Evolutionary conservation across 2,888 invertebrate species (phyloP).

Genomic region (Rhamphomyia laevipes): DNA sequence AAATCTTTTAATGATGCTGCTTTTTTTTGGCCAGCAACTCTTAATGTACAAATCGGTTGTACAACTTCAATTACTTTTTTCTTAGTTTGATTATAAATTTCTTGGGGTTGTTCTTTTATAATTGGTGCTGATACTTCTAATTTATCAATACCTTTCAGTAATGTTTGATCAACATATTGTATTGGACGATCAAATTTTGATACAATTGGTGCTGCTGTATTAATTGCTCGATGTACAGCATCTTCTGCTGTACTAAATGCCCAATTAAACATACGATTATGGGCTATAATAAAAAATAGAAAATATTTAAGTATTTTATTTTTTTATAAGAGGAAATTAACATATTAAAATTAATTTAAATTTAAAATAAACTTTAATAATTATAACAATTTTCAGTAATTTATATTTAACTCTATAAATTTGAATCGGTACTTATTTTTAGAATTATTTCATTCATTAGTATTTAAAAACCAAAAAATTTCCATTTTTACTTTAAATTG

Average conservation of each 20-base stretch:
- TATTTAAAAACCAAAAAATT: too few species aligned
- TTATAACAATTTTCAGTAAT: too few species aligned
- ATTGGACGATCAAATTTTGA: slow-evolving; percentile 43
- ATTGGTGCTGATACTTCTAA: slow-evolving; percentile 54
- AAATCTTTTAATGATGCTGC: slow-evolving; percentile 53
- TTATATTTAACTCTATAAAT: too few species aligned
- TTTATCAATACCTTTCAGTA: slow-evolving; percentile 54
- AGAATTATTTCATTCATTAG: too few species aligned
- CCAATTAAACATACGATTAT: slow-evolving; percentile 55
- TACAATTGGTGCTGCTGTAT: slow-evolving; percentile 46
- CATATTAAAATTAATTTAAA: too few species aligned
- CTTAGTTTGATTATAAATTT: slow-evolving; percentile 44
- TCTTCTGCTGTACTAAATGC: slow-evolving; percentile 53
- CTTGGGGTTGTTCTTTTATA: slow-evolving; percentile 52
- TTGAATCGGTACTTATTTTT: too few species aligned
- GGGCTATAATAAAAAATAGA: slow-evolving; percentile 35
- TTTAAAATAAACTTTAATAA: too few species aligned
- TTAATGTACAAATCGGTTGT: slow-evolving; percentile 41
- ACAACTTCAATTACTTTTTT: slow-evolving; percentile 46
- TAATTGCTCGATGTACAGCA: slow-evolving; percentile 49
- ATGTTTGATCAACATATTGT: slow-evolving; percentile 48
- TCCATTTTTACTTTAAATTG: too few species aligned
- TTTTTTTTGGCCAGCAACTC: slow-evolving; percentile 40
- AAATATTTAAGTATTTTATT: neutral
- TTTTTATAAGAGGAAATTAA: too few species aligned